Conservation (phyloP, 2,888 invertebrate species). For the Sinotaia quadrata region DNA sequence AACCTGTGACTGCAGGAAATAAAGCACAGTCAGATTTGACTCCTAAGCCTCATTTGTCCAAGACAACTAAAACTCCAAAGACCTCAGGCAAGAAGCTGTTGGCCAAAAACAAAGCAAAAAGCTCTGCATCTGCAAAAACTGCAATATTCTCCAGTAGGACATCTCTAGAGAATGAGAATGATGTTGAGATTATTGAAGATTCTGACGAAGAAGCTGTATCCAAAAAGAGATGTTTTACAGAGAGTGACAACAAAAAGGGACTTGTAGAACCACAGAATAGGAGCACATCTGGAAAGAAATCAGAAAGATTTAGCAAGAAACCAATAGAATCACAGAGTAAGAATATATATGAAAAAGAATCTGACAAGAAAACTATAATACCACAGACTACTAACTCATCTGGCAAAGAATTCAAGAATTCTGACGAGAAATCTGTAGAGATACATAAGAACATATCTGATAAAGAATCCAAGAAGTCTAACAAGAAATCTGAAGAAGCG, state of each 20-base stretch:
- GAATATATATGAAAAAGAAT: background rate
- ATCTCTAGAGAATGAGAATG: background rate
- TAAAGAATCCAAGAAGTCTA: too few species aligned
- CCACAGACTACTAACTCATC: too few species aligned
- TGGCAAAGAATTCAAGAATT: too few species aligned
- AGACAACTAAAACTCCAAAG: background rate
- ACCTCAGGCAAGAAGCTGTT: background rate
- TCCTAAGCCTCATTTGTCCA: background rate
- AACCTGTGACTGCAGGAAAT: background rate
- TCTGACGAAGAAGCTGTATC: conserved; percentile 5
- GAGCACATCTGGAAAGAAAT: background rate
- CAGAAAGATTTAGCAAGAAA: too few species aligned
- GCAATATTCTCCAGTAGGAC: background rate
- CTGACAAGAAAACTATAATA: too few species aligned
- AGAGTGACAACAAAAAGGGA: too few species aligned
- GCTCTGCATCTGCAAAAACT: background rate
- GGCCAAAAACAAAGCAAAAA: background rate
- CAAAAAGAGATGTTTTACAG: too few species aligned
- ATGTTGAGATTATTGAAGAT: conserved; percentile 3
- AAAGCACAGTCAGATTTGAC: background rate
- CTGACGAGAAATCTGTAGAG: too few species aligned
- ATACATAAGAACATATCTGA: too few species aligned
- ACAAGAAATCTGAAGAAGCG: too few species aligned
- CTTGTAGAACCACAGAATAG: background rate
- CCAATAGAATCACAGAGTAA: too few species aligned